Conservation (phyloP, 37 sponge, comb jelly and placozoan species). For the Mnemiopsis leidyi region DNA sequence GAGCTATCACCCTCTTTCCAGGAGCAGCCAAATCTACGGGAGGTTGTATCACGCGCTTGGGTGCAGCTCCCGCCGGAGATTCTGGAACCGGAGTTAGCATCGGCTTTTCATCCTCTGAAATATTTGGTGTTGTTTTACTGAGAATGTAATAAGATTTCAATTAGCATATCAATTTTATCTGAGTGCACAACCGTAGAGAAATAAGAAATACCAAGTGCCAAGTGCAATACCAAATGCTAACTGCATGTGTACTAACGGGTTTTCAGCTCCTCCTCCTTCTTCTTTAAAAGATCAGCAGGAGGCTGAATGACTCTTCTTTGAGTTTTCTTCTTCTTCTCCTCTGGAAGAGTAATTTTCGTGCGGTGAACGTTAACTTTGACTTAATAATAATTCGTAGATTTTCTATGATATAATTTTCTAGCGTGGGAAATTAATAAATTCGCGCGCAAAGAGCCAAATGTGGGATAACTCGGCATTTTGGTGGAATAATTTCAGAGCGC, state of each 20-base stretch:
- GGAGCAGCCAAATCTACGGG: background rate
- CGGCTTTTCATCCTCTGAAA: background rate
- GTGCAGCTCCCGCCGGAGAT: background rate
- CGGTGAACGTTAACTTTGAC: too few relatives aligned
- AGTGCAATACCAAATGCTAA: too few relatives aligned
- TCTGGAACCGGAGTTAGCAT: background rate
- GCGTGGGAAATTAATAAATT: background rate
- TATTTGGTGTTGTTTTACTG: too few relatives aligned
- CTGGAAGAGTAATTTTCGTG: constrained; percentile 23
- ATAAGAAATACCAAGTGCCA: too few relatives aligned
- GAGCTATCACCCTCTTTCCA: constrained; percentile 1
- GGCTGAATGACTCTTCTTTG: constrained; percentile 31
- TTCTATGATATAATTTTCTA: too few relatives aligned
- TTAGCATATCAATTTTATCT: too few relatives aligned
- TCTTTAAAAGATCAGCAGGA: constrained; percentile 39
- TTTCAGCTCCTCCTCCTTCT: constrained; percentile 41
- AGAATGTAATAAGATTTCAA: too few relatives aligned
- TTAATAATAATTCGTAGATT: too few relatives aligned
- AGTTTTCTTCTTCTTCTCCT: background rate
- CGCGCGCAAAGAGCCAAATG: background rate
- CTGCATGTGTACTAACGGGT: background rate
- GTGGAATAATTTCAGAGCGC: background rate
- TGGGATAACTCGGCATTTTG: background rate
- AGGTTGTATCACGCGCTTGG: background rate
- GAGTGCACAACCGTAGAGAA: too few relatives aligned